Percentiles rank a stretch among this genome's conserved stretches.
Evolutionary conservation across 2,113 vertebrate genomes (phyloP).

Genomic region (Chlorodrepanis virens): DNA sequence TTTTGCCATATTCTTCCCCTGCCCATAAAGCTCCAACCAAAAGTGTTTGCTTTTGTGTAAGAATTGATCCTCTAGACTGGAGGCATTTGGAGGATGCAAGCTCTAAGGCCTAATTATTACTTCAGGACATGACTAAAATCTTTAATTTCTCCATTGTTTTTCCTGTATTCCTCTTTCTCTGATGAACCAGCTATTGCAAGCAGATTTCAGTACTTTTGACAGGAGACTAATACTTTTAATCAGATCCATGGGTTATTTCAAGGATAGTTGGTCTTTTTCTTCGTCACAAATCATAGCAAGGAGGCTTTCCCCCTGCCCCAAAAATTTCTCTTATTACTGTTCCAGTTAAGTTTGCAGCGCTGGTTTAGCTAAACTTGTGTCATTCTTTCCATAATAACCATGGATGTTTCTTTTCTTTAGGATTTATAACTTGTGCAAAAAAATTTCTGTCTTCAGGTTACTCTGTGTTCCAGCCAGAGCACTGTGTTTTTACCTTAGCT

Average conservation of each 20-base stretch:
- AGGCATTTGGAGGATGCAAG: not conserved
- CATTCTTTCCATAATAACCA: not conserved
- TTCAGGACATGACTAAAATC: not conserved
- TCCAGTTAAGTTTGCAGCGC: not conserved
- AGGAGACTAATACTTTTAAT: not conserved
- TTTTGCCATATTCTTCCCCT: not conserved
- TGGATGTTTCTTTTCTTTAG: not conserved
- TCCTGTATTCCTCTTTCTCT: not conserved
- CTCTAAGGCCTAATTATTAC: not conserved
- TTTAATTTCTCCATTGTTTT: not conserved
- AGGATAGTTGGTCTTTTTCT: not conserved
- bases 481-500: not conserved
- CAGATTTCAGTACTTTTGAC: not conserved
- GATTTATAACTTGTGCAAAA: not conserved
- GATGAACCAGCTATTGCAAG: not conserved
- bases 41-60: not conserved
- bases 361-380: not conserved
- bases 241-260: not conserved
- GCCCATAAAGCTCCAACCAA: not conserved
- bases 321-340: not conserved
- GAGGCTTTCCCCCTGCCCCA: fast-evolving
- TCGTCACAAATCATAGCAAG: not conserved
- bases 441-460: not conserved
- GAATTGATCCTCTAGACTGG: not conserved
- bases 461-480: not conserved